These are phyloP conservation scores for Arrhamphus sclerolepis DNA, from an alignment of 2,797 vertebrate species.

Conservation along the genomic window DNA sequence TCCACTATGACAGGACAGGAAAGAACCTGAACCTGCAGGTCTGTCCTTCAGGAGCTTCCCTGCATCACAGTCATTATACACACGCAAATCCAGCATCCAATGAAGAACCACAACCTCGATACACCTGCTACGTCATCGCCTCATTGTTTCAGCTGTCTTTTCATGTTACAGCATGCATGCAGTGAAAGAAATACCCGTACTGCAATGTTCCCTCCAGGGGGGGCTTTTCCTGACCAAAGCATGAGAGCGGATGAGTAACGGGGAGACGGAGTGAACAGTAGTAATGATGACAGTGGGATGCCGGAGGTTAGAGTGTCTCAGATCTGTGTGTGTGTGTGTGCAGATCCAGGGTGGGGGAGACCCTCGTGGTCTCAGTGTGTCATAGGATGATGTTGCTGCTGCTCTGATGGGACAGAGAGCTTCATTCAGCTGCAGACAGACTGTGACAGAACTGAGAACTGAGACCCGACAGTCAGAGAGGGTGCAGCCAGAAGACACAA, in stretches of 20 bases:
- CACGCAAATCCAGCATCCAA: constrained; percentile 29
- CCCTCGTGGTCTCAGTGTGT: constrained; percentile 52
- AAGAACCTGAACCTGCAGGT: not conserved
- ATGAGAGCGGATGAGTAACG: constrained; percentile 9
- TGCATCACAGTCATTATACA: constrained; percentile 34
- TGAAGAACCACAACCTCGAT: constrained; percentile 21
- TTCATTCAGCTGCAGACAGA: constrained; percentile 49
- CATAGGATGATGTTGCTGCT: constrained; percentile 51
- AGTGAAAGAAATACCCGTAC: constrained; percentile 35
- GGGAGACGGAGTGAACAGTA: constrained; percentile 42
- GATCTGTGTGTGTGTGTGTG: constrained; percentile 30
- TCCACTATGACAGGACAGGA: not conserved
- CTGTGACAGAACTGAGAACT: constrained; percentile 2
- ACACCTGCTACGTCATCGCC: constrained; percentile 34
- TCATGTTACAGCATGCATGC: constrained; percentile 4
- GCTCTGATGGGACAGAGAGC: constrained; percentile 21
- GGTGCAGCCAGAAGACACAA: no score
- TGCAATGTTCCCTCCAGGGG: constrained; percentile 50
- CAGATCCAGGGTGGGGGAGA: constrained; percentile 5
- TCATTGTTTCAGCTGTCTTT: constrained; percentile 12
- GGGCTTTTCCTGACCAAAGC: constrained; percentile 54
- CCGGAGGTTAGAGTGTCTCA: constrained; percentile 46
- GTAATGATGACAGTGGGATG: constrained; percentile 54
- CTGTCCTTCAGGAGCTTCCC: constrained; percentile 38
- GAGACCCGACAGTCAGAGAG: not conserved